Base-by-base conservation (phyloP, 2,797 vertebrate genomes). In the Tragelaphus eurycerus region DNA sequence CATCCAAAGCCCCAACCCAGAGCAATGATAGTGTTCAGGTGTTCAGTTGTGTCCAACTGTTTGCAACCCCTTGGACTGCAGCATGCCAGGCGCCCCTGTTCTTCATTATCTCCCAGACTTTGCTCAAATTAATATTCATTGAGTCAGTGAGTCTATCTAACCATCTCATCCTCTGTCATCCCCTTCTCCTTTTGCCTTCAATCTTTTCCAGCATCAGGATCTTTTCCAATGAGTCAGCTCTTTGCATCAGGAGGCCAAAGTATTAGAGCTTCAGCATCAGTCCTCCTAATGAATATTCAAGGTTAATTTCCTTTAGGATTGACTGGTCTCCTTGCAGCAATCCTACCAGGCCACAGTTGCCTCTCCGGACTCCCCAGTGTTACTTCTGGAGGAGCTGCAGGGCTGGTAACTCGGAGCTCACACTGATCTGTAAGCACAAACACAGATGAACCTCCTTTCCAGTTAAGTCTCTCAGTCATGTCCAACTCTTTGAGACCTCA, bases 401-500 rank as follows among this genome's bases (percentile, higher is more conserved):
- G 62, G 62, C 62, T 34, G 62, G 62, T 67, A 67, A 34, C n/a
- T 34, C n/a, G 34, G 62, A 67, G n/a, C 16, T 67, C n/a, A 17
- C n/a, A 19, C 16, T 67, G 2, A 34, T 34, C 62, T 67, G n/a
- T 67, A 67, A 67, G 62, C 62, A 19, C 62, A 67, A 67, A 67
- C 2, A 9, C 62, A 67, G n/a, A 67, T 67, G 16, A 67, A 34
- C 62, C n/a, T 67, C 4, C n/a, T 67, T 67, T 34, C 31, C 31
- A 67, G 16, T 67, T 67, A 34, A 67, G 62, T 34, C n/a, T 62
- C 29, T 67, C 64, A 67, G n/a, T 67, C 2, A 4, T 67, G 64
- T 34, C 17, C n/a, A 34, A 3, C 64, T 67, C 0, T 67, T 67
- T 67, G 9, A 0, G 1, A 34, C 17, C 17, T 2, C 17, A 21